Evolutionary conservation across 2,797 vertebrate species (phyloP), one percentile per base, ranked within the genome.

Genomic region (Artibeus lituratus): DNA sequence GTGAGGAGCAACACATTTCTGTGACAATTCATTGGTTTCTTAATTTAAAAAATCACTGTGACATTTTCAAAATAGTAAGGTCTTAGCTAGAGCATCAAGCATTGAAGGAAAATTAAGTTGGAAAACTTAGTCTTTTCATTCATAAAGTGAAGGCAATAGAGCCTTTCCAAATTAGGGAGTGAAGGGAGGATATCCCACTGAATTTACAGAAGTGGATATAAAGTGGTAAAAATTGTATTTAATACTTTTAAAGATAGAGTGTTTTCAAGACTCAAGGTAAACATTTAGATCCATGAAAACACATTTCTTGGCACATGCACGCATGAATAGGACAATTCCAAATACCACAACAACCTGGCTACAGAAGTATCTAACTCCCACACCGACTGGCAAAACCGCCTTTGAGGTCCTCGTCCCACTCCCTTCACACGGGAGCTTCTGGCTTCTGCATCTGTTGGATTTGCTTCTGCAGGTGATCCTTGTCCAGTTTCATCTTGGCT

Each of bases 401-500:
- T 19, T 19, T 76, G 15, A 76, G 29, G 51, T 88, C 57, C 49
- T 4, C 72, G 90, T 59, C 94, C 94, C 69, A 72, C 18, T 92
- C 96, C 85, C 85, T 87, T 98, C 97, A 98, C 53, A 98, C 80
- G 37, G 98, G 97, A 24, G 96, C 29, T 18, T 98, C 97, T 55
- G 97, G 97, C 95, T 98, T 98, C 97, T 98, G 96, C 96, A 98
- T 96, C 95, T 98, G 98, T 42, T 98, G 98, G 72, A 99, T 98
- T 96, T 98, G 98, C 95, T 98, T 98, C 98, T 98, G 98, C 1
- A 99, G 97, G 47, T 99, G 98, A 7, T 99, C 98, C 96, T 97
- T 98, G 96, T 98, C 98, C 96, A 99, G 97, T 94, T 98, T 99
- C 98, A 99, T 99, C 98, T 98, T 99, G 0, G 98, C 98, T 97